Evolutionary conservation across 2,888 invertebrate genomes (phyloP).

Genomic region (Apamea sordens): DNA sequence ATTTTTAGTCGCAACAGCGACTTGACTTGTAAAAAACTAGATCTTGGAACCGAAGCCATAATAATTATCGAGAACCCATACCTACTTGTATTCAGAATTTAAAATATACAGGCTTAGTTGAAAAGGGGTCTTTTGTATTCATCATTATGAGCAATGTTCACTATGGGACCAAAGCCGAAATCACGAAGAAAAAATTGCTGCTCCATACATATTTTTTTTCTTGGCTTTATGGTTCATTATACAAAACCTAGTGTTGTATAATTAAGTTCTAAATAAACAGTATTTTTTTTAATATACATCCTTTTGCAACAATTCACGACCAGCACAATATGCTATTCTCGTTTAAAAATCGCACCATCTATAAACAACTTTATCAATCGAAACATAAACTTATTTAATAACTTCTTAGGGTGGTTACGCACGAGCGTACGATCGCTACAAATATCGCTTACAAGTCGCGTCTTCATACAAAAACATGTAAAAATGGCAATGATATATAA

Average conservation of each 20-base stretch:
- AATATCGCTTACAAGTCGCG: constrained; percentile 26
- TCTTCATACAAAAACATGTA: constrained; percentile 48
- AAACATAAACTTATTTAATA: constrained; percentile 48
- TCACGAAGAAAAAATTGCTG: too few species aligned
- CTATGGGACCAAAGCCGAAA: too few species aligned
- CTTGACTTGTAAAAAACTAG: neutral
- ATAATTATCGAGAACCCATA: neutral
- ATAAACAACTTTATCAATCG: constrained; percentile 21
- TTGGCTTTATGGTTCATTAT: too few species aligned
- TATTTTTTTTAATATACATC: neutral
- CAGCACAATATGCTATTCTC: too few species aligned
- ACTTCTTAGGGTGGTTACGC: constrained; percentile 42
- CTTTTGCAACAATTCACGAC: neutral
- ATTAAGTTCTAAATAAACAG: neutral
- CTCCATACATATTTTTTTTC: too few species aligned
- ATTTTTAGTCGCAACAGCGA: constrained; percentile 34
- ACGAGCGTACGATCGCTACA: constrained; percentile 39
- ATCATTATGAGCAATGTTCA: neutral
- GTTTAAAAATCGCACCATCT: constrained; percentile 45
- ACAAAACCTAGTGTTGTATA: too few species aligned
- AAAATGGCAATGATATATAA: too few species aligned
- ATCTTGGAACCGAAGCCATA: neutral
- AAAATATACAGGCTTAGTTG: neutral
- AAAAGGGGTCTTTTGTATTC: neutral
- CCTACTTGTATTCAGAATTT: neutral